Evolutionary conservation across 2,113 vertebrate genomes (phyloP).

Genomic region (Corapipo altera): DNA sequence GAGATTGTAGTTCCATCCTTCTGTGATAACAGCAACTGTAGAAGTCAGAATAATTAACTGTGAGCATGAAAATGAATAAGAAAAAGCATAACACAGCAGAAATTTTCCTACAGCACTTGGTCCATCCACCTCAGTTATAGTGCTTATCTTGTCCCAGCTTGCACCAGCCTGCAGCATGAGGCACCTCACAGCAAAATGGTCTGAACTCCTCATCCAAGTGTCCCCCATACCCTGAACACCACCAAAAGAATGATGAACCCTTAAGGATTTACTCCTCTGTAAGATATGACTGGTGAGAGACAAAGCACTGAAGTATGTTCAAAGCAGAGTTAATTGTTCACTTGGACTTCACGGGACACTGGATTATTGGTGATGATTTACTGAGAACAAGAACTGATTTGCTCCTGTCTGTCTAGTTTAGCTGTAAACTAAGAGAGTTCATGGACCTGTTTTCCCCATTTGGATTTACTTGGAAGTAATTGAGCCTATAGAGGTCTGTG

Average conservation of each 20-base stretch:
- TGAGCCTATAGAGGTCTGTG: rapidly evolving
- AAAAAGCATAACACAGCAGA: neutral
- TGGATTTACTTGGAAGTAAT: neutral
- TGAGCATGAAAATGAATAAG: neutral
- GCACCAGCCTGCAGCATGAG: neutral
- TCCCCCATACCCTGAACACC: neutral
- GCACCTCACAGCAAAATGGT: neutral
- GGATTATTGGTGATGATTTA: neutral
- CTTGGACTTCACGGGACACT: too few relatives aligned
- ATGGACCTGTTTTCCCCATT: neutral
- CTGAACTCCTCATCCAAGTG: neutral
- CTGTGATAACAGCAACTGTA: neutral
- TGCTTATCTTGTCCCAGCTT: neutral
- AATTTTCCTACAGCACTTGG: neutral
- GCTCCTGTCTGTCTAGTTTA: neutral
- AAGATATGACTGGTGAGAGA: neutral
- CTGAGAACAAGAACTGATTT: neutral
- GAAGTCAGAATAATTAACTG: neutral
- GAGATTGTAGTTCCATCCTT: neutral
- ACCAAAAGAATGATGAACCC: neutral
- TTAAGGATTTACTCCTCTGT: neutral
- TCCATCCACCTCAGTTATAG: neutral
- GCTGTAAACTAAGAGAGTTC: neutral
- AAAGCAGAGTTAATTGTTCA: neutral
- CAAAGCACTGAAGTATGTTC: neutral